A percentile compares a stretch with the other conserved stretches of the same genome.
These are phyloP conservation scores for Pollimyrus isidori DNA, from an alignment of 2,113 vertebrate species.

Conservation along the genomic window DNA sequence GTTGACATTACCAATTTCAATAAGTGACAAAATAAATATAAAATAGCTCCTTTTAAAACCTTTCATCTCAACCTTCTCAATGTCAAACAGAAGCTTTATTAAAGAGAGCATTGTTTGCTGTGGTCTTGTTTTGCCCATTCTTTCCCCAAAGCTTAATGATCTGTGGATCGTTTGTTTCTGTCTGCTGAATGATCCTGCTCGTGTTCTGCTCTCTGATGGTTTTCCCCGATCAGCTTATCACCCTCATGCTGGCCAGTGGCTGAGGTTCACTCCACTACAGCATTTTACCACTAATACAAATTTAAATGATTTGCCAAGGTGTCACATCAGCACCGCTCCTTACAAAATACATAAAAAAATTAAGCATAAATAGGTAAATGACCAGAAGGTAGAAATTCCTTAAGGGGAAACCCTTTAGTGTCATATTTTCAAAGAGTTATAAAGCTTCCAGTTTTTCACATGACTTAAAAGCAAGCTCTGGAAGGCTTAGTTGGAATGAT, in stretches of 20 bases:
- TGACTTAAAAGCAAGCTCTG: constrained; percentile 8
- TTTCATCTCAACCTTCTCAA: not conserved
- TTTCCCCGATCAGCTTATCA: not conserved
- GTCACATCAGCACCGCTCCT: not conserved
- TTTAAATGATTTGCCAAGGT: not conserved
- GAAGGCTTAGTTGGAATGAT: constrained; percentile 2
- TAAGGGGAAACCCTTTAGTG: not conserved
- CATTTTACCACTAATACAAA: not conserved
- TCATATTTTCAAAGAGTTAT: not conserved
- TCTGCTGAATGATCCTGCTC: not conserved
- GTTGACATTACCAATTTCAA: not conserved
- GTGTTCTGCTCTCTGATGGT: not conserved
- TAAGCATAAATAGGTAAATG: not conserved
- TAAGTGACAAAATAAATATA: not conserved
- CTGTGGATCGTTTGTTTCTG: constrained; percentile 27
- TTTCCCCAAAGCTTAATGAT: constrained; percentile 31
- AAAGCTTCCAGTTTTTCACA: not conserved
- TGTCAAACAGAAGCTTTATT: not conserved
- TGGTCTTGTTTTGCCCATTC: constrained; percentile 24
- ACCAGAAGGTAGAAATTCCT: not conserved
- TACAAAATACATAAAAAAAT: not conserved
- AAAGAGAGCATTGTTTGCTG: constrained; percentile 6
- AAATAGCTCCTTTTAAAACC: not conserved
- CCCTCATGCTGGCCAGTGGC: not conserved
- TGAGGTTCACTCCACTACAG: not conserved